Base-by-base conservation (phyloP, 2,797 vertebrate genomes). In the Takifugu rubripes region DNA sequence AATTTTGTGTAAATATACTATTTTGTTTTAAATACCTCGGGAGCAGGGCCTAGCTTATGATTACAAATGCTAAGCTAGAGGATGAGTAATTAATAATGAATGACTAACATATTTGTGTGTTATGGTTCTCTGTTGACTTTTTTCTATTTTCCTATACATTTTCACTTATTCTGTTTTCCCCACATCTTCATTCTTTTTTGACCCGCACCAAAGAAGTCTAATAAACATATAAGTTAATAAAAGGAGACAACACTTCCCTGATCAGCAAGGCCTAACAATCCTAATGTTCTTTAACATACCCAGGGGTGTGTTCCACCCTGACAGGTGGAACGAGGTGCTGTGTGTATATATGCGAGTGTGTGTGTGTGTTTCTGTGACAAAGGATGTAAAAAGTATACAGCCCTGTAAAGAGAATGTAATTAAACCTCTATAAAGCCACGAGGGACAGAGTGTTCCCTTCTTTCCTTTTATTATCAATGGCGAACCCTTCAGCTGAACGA, bases 371-470 rank as follows among this genome's bases (percentile, higher is more conserved):
- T 65, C 56, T 64, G 70, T 56, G 76, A 83, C 81, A 83, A 79
- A 73, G 68, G 72, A 84, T 85, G 80, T 76, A 78, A 84, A 21
- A 80, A 86, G 82, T 77, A 87, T 84, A 87, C 77, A 83, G 75
- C 84, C 77, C 77, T 63, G 70, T 87, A 89, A 87, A 87, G 78
- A 85, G 73, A 86, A 86, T 87, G 72, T 83, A 87, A 89, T 89
- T 89, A 87, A 86, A 87, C 84, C 75, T 79, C 82, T 63, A 75
- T 70, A 65, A 56, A 70, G 75, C 85, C 86, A 86, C 74, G 15
- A 81, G 87, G 76, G 82, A 84, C 68, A 56, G 49, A 68, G 69
- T 14, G 31, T 33, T 66, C 52, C 0, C 63, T 66, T 68, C 48
- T 50, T 66, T 48, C 16, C 69, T 66, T n/a, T 49, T 70, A 59